These are phyloP conservation scores for Tortricodes alternella DNA, from an alignment of 2,888 invertebrate species.

Conservation along the genomic window DNA sequence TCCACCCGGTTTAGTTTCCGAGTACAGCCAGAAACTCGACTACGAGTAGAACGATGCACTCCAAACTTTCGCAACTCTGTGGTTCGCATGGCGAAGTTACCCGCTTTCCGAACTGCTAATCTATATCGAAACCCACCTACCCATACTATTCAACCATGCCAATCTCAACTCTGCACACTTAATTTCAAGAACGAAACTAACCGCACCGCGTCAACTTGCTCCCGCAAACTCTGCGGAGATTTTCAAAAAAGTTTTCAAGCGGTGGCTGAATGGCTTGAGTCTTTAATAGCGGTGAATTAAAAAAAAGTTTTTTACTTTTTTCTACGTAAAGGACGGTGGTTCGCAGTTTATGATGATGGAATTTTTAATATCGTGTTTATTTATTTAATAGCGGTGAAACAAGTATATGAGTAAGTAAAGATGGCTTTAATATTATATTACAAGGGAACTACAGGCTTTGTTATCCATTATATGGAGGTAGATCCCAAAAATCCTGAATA, in stretches of 20 bases:
- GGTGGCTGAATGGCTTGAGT: conserved; percentile 42
- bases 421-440: not conserved
- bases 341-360: conserved; percentile 30
- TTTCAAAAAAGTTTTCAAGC: conserved; percentile 41
- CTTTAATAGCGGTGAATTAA: conserved; percentile 50
- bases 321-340: conserved; percentile 26
- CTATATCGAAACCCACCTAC: conserved; percentile 48
- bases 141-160: conserved; percentile 49
- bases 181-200: conserved; percentile 33
- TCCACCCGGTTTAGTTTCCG: conserved; percentile 59
- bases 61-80: conserved; percentile 32
- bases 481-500: no score
- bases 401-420: not conserved
- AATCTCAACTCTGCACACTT: conserved; percentile 51
- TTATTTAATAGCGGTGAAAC: not conserved
- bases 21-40: conserved; percentile 45
- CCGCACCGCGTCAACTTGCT: conserved; percentile 39
- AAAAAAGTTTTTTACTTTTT: conserved; percentile 38
- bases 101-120: conserved; percentile 55
- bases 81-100: conserved; percentile 47
- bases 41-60: conserved; percentile 42
- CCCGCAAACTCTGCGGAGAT: conserved; percentile 23
- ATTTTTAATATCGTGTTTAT: conserved; percentile 12
- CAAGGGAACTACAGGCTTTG: not conserved
- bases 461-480: no score